These are phyloP conservation scores for Caenorhabditis sp. DNA, from an alignment of 2,888 invertebrate species.

Conservation along the genomic window DNA sequence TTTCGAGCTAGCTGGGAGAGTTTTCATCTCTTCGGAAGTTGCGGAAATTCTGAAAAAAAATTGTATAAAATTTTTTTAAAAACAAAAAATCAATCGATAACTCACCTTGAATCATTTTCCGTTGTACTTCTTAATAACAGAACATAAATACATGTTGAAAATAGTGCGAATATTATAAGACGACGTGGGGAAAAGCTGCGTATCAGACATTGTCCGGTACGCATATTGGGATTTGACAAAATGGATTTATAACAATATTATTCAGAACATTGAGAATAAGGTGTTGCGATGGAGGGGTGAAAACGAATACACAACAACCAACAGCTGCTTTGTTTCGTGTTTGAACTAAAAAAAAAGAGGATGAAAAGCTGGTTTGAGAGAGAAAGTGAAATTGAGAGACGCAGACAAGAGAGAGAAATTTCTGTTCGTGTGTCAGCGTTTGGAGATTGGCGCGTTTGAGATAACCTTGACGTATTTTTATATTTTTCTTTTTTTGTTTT, in stretches of 20 bases:
- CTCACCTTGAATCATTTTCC: conserved; percentile 31
- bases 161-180: conserved; percentile 30
- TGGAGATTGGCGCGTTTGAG: neutral
- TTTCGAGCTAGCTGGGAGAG: neutral
- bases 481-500: neutral
- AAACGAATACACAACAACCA: neutral
- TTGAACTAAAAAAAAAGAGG: neutral
- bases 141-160: conserved; percentile 32
- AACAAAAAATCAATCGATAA: conserved; percentile 5
- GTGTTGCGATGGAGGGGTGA: too few species aligned
- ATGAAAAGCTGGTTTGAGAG: neutral
- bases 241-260: too few species aligned
- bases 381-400: neutral
- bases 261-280: too few species aligned
- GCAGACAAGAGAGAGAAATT: neutral
- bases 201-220: conserved; percentile 14
- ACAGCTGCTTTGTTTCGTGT: neutral
- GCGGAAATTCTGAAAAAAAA: conserved; percentile 31
- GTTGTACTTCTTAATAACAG: conserved; percentile 26
- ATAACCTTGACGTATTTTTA: neutral
- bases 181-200: conserved; percentile 40
- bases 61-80: conserved; percentile 9
- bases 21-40: conserved; percentile 24
- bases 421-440: neutral
- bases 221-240: too few species aligned